phyloP scores from a whole-genome alignment of 1,140 invertebrate genomes.

The Atta colombica region DNA sequence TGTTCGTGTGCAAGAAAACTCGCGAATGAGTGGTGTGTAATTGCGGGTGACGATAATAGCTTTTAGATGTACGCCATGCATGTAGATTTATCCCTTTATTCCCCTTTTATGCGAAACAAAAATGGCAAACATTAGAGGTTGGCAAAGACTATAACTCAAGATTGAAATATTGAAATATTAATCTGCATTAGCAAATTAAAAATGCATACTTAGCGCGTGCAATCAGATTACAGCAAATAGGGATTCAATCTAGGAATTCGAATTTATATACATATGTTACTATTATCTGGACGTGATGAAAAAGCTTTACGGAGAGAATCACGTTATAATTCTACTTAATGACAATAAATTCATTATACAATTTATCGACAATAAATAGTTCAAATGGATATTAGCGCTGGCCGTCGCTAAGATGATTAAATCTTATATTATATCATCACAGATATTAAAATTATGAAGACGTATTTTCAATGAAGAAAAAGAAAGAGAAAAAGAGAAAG shows the following conservation, averaged over 20 bases:
- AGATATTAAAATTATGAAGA: conserved; percentile 62
- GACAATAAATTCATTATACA: conserved; percentile 73
- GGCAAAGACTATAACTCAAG: conserved; percentile 16
- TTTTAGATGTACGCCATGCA: conserved; percentile 49
- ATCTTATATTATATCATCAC: conserved; percentile 50
- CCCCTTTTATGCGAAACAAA: not conserved
- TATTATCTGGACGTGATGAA: not conserved
- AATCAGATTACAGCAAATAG: conserved; percentile 7
- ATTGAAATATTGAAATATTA: conserved; percentile 31
- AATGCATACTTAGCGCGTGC: conserved; percentile 10
- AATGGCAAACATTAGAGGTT: conserved; percentile 15
- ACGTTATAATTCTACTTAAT: conserved; percentile 67
- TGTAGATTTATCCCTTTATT: conserved; percentile 22
- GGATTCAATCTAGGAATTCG: not conserved
- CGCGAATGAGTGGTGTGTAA: conserved; percentile 36
- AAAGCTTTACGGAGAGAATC: conserved; percentile 49
- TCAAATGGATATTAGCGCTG: conserved; percentile 68
- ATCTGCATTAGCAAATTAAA: conserved; percentile 19
- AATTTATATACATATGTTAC: conserved; percentile 28
- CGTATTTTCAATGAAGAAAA: conserved; percentile 68
- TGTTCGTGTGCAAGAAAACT: not conserved
- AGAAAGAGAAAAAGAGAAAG: not conserved
- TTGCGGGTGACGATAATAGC: conserved; percentile 49
- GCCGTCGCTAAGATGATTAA: conserved; percentile 70
- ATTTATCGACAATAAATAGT: conserved; percentile 71